Base-by-base conservation (phyloP, 2,888 invertebrate species). In the Pollenia amentaria region DNA sequence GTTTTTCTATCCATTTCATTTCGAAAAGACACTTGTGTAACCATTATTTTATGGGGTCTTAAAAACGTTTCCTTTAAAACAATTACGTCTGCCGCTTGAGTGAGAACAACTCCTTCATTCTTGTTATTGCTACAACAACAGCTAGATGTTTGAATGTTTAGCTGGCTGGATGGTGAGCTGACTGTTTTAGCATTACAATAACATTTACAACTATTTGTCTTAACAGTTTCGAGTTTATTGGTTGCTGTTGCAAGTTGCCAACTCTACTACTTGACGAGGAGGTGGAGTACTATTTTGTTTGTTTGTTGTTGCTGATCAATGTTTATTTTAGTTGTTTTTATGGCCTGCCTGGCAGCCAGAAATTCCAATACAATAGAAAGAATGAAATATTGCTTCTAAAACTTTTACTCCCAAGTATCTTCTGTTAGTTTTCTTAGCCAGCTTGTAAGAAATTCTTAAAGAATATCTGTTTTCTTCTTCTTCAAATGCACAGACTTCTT, bases 31-130 rank as follows among this genome's bases (percentile, higher is more conserved):
- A 83, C 70, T 83, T 77, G 82, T 81, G 75, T 77, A 72, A 64
- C 76, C 77, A 83, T 83, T 83, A 83, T 77, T 77, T 77, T 76
- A 83, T 76, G 76, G 70, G 70, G 64, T 77, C 77, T 83, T 70
- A 64, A 83, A 57, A 70, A 70, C 18, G 77, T 70, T 77, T 84
- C 83, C 83, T 84, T 84, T 72, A 72, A 84, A 84, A 65, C 77
- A 84, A 84, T 72, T 84, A 84, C 83, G 70, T 65, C 72, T 70
- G 76, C 65, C 44, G 64, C 42, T 44, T 81, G 48, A 81, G 48
- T 65, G 48, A 84, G 65, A 64, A 82, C 55, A 73, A 77, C 70
- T 82, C 82, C 82, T 82, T 82, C 76, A 76, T 69, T 75, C 40
- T 80, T 72, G 80, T 65, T 65, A 29, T 62, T 62, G 46, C 16